Evolutionary conservation across 2,797 vertebrate genomes (phyloP), one percentile per base, ranked within the genome.

Genomic region (Gobio occitaniae): DNA sequence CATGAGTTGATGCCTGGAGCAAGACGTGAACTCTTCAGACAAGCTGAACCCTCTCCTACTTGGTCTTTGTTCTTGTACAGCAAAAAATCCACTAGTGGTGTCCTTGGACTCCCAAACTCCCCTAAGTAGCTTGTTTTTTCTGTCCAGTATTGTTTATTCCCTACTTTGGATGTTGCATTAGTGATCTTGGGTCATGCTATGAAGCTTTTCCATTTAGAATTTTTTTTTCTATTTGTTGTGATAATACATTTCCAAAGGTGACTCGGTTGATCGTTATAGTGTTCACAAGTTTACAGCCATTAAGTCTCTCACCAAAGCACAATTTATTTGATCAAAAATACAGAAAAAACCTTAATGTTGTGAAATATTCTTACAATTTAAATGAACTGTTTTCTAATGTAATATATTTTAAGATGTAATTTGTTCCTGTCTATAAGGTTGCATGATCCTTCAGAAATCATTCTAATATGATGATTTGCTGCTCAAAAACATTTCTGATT

Each of bases 21-120:
- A n/a, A 71, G 29, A 79, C 2, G 12, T 38, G 76, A 71, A 78
- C 83, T 68, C 75, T 70, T 59, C 65, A 84, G 25, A 59, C 38
- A 54, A 36, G n/a, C 56, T 29, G 52, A 71, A 72, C 36, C 71
- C 56, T 74, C 56, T 72, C 16, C 82, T 66, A 3, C 61, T 54
- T 25, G 5, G 21, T 65, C 41, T 74, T 63, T 74, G 25, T 74
- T 21, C 17, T 38, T 36, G 29, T 50, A 21, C 2, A 38, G 79
- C 48, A 41, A 10, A 52, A 75, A 47, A 47, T 76, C 48, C 63
- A 54, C 21, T 54, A 52, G 63, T 25, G 65, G 29, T 82, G 68
- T 71, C 80, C 80, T 82, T 82, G 80, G 80, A 72, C 71, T 54
- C 38, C 12, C 44, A 65, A 63, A 65, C 17, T 41, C 69, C 11